These are phyloP conservation scores for Channa striata DNA, from an alignment of 2,797 vertebrate species.

Conservation along the genomic window DNA sequence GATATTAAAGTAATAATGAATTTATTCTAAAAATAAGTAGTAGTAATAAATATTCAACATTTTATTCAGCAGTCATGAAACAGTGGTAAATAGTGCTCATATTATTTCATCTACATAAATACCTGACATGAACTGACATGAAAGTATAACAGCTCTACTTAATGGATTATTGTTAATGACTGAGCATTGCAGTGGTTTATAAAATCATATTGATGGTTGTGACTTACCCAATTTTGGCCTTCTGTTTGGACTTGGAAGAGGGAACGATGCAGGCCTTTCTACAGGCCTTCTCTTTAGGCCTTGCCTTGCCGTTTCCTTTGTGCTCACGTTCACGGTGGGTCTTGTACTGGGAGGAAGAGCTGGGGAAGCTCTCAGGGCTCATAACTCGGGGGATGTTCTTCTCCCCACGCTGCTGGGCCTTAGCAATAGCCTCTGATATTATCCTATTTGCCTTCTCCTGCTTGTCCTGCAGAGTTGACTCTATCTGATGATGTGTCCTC, in stretches of 20 bases:
- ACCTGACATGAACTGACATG: no score
- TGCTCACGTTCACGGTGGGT: slow-evolving; percentile 84
- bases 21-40: no score
- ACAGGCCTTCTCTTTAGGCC: slow-evolving; percentile 90
- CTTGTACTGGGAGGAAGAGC: slow-evolving; percentile 87
- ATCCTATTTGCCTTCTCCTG: slow-evolving; percentile 99
- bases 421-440: slow-evolving; percentile 97
- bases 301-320: slow-evolving; percentile 80
- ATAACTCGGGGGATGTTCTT: slow-evolving; percentile 98
- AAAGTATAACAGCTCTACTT: slow-evolving; percentile 41
- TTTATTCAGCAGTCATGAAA: no score
- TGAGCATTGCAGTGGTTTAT: slow-evolving; percentile 9
- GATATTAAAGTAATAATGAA: no score
- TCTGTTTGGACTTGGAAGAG: slow-evolving; percentile 94
- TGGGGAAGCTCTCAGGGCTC: slow-evolving; percentile 98
- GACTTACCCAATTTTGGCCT: slow-evolving; percentile 96
- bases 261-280: slow-evolving; percentile 90
- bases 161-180: slow-evolving; percentile 22
- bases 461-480: slow-evolving; percentile 87
- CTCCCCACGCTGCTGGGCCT: slow-evolving; percentile 95
- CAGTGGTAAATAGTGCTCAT: no score
- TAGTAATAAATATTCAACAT: no score
- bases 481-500: slow-evolving; percentile 80
- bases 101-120: no score
- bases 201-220: slow-evolving; percentile 2